These are phyloP conservation scores for Antechinus stuartii DNA, from an alignment of 2,113 vertebrate species.

Conservation along the genomic window DNA sequence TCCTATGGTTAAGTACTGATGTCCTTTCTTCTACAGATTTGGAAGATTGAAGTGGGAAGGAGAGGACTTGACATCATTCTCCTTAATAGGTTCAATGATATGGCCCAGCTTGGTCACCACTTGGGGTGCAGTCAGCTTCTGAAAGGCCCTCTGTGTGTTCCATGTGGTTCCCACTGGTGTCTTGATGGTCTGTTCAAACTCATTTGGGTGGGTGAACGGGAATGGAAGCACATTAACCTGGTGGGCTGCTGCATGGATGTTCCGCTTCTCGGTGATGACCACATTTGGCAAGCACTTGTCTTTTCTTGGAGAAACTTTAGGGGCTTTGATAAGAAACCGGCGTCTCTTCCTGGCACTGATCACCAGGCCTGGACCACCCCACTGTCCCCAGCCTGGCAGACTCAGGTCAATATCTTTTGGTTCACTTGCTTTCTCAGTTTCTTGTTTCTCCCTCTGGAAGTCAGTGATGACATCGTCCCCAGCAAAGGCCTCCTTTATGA, in stretches of 20 bases:
- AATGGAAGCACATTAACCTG: constrained; percentile 92
- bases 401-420: constrained; percentile 88
- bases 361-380: constrained; percentile 89
- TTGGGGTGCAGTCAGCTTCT: constrained; percentile 88
- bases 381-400: constrained; percentile 96
- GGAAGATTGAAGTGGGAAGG: constrained; percentile 71
- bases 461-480: constrained; percentile 92
- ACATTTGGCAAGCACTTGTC: constrained; percentile 84
- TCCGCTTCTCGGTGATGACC: constrained; percentile 88
- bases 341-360: constrained; percentile 86
- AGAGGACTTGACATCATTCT: constrained; percentile 81
- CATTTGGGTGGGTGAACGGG: constrained; percentile 87
- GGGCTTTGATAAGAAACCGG: constrained; percentile 85
- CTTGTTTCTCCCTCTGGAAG: constrained; percentile 92
- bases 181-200: constrained; percentile 92
- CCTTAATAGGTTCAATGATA: constrained; percentile 92
- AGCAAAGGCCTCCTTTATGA: constrained; percentile 94
- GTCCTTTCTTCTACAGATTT: constrained; percentile 56
- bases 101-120: constrained; percentile 89
- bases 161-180: constrained; percentile 89
- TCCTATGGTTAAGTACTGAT: constrained; percentile 26
- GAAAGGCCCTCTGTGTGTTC: constrained; percentile 92
- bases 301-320: constrained; percentile 72
- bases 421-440: constrained; percentile 82
- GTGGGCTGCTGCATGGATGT: constrained; percentile 82